A percentile compares a stretch with the other conserved stretches of the same genome.
Conservation (phyloP, 2,113 vertebrate genomes). For the Phalacrocorax pelagicus region DNA sequence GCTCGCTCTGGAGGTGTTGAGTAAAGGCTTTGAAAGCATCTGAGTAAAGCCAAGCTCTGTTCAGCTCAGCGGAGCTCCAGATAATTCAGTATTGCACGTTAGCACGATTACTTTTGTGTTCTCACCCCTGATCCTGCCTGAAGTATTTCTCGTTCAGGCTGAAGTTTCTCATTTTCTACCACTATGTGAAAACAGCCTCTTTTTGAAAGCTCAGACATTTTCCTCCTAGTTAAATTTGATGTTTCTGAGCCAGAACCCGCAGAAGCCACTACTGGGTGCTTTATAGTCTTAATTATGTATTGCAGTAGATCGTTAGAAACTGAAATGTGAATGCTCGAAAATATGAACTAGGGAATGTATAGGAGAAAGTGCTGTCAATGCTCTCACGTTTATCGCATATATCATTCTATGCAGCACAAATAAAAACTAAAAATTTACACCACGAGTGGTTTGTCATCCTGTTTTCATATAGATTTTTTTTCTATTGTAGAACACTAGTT, state of each 20-base stretch:
- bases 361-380: background rate
- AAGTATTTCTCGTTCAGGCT: background rate
- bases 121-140: background rate
- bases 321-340: background rate
- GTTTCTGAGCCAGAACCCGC: constrained; percentile 28
- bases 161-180: background rate
- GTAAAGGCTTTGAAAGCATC: background rate
- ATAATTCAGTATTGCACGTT: background rate
- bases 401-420: background rate
- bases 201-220: constrained; percentile 18
- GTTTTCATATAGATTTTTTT: background rate
- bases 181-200: background rate
- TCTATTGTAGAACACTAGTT: background rate
- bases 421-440: background rate
- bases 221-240: background rate
- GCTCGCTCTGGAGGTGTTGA: background rate
- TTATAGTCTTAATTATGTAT: constrained; percentile 29
- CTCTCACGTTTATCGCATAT: background rate
- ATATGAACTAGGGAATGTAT: background rate
- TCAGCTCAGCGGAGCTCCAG: background rate
- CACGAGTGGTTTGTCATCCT: background rate
- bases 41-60: background rate
- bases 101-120: background rate
- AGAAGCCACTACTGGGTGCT: constrained; percentile 33
- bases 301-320: background rate